Evolutionary conservation across 1,140 invertebrate species (phyloP).

Genomic region (Brachionus koreanus): DNA sequence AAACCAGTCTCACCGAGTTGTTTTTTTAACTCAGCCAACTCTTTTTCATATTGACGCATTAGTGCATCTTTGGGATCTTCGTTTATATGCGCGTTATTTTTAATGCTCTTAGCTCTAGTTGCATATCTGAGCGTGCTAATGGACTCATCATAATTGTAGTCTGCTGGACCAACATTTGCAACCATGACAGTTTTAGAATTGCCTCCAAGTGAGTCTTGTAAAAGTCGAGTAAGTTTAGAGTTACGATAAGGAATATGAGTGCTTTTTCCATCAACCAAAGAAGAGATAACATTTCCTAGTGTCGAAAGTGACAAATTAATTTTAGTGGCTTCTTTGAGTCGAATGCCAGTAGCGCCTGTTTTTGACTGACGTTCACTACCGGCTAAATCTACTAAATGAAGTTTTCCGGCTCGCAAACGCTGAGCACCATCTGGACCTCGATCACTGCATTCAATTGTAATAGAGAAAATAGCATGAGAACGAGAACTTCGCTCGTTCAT

Average conservation of each 20-base stretch:
- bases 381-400: slow-evolving; percentile 81
- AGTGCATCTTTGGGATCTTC: slow-evolving; percentile 82
- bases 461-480: slow-evolving; percentile 96
- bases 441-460: slow-evolving; percentile 72
- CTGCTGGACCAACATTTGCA: slow-evolving; percentile 58
- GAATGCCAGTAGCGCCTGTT: slow-evolving; percentile 66
- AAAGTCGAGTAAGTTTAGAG: slow-evolving; percentile 57
- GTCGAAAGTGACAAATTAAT: slow-evolving; percentile 90
- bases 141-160: slow-evolving; percentile 59
- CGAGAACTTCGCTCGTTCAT: slow-evolving; percentile 99
- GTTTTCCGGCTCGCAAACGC: slow-evolving; percentile 69
- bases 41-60: slow-evolving; percentile 57
- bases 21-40: slow-evolving; percentile 55
- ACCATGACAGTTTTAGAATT: slow-evolving; percentile 60
- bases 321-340: slow-evolving; percentile 87
- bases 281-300: slow-evolving; percentile 89
- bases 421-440: slow-evolving; percentile 57
- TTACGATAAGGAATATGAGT: slow-evolving; percentile 54
- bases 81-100: slow-evolving; percentile 89
- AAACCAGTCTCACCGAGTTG: slow-evolving; percentile 51
- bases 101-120: slow-evolving; percentile 90
- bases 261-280: slow-evolving; percentile 66
- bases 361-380: slow-evolving; percentile 81
- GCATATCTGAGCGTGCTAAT: slow-evolving; percentile 70
- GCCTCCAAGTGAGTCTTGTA: slow-evolving; percentile 55